A percentile compares a stretch with the other conserved stretches of the same genome.
Evolutionary conservation across 2,888 invertebrate species (phyloP).

Genomic region (Balanococcus diminutus): DNA sequence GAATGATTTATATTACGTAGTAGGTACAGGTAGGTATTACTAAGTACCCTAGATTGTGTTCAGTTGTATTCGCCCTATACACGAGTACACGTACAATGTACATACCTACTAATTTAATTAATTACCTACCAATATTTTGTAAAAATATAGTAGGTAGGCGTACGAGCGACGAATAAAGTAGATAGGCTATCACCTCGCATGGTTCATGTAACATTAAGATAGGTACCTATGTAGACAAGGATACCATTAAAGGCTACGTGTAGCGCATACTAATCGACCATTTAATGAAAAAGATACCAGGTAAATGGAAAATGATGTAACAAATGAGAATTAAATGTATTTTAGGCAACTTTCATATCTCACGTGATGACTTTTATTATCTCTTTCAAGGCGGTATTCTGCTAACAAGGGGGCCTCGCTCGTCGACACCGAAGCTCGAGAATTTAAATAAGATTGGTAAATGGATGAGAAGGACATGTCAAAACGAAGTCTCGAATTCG

Average conservation of each 20-base stretch:
- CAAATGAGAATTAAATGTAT: conserved; percentile 28
- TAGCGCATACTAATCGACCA: conserved; percentile 17
- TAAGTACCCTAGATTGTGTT: not conserved
- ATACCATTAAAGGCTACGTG: not conserved
- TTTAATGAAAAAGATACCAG: not conserved
- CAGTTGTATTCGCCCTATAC: not conserved
- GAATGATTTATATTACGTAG: not conserved
- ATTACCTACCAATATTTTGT: not conserved
- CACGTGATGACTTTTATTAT: not conserved
- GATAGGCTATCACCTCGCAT: not conserved
- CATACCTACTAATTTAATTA: not conserved
- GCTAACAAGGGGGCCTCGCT: not conserved
- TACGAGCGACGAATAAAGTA: not conserved
- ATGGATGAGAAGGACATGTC: not conserved
- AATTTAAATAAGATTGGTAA: not conserved
- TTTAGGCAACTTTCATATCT: conserved; percentile 27
- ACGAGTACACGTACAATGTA: not conserved
- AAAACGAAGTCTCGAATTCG: not conserved
- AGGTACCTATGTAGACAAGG: not conserved
- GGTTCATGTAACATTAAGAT: not conserved
- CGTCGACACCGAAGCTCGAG: not conserved
- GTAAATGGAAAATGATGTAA: conserved; percentile 24
- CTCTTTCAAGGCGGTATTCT: not conserved
- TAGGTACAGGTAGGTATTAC: not conserved
- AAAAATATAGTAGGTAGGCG: not conserved